Conservation (phyloP, 2,113 vertebrate species). For the Aptenodytes patagonicus region DNA sequence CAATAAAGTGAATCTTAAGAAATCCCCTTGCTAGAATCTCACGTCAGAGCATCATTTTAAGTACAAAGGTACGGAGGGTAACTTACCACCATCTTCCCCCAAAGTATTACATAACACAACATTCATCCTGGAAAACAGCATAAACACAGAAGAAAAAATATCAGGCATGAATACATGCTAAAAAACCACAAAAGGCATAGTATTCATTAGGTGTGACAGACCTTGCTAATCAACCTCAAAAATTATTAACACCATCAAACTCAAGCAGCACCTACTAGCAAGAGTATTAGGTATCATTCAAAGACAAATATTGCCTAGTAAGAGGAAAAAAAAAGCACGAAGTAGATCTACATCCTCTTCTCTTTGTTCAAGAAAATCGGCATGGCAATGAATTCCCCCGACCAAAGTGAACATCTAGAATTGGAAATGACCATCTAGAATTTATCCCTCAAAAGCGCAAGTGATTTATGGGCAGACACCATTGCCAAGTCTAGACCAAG, state of each 20-base stretch:
- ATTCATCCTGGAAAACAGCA: neutral
- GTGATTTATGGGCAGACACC: neutral
- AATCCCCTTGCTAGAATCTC: neutral
- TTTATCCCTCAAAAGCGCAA: neutral
- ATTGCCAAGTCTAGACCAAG: neutral
- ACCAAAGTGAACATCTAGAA: neutral
- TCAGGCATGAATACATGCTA: neutral
- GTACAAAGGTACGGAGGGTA: neutral
- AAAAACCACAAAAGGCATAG: neutral
- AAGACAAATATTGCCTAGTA: neutral
- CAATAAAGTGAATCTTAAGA: neutral
- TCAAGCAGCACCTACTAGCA: neutral
- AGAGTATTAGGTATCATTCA: neutral
- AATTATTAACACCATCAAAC: neutral
- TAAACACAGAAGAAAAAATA: neutral
- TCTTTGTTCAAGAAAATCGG: neutral
- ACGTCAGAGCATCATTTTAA: neutral
- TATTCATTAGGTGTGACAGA: neutral
- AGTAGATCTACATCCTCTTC: neutral
- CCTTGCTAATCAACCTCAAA: neutral
- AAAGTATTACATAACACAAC: neutral
- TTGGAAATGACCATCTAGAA: neutral
- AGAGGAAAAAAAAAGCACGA: neutral
- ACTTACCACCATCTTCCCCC: neutral
- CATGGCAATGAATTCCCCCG: rapidly evolving